Percentiles rank a stretch among this genome's conserved stretches.
Evolutionary conservation across 1,140 invertebrate species (phyloP).

Genomic region (Holotrichia oblita): DNA sequence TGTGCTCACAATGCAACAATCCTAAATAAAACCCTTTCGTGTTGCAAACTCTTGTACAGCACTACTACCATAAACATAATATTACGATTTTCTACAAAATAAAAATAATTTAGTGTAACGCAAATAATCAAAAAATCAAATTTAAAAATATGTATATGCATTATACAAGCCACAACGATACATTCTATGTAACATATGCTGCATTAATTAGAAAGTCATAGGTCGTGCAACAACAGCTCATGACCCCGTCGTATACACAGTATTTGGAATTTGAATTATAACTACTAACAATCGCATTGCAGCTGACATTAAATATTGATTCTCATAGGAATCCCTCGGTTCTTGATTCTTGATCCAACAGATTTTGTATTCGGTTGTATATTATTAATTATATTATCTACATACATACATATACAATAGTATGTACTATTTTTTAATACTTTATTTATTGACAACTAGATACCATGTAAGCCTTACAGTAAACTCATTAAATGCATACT

Average conservation of each 20-base stretch:
- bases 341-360: neutral
- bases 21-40: no score
- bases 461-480: neutral
- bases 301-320: neutral
- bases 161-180: neutral
- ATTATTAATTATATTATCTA: no score
- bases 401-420: no score
- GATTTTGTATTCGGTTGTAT: no score
- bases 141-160: neutral
- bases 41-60: no score
- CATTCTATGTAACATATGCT: slow-evolving; percentile 19
- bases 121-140: slow-evolving; percentile 7
- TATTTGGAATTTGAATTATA: slow-evolving; percentile 12
- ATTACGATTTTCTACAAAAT: no score
- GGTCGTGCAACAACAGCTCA: neutral
- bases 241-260: neutral
- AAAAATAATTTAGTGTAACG: no score
- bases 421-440: no score
- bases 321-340: neutral
- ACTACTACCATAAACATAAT: no score
- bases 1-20: no score
- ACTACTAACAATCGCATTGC: neutral
- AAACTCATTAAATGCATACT: neutral
- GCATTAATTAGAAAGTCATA: slow-evolving; percentile 34
- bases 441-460: neutral